These are phyloP conservation scores for Paradisaea rubra DNA, from an alignment of 2,113 vertebrate species.

Conservation along the genomic window DNA sequence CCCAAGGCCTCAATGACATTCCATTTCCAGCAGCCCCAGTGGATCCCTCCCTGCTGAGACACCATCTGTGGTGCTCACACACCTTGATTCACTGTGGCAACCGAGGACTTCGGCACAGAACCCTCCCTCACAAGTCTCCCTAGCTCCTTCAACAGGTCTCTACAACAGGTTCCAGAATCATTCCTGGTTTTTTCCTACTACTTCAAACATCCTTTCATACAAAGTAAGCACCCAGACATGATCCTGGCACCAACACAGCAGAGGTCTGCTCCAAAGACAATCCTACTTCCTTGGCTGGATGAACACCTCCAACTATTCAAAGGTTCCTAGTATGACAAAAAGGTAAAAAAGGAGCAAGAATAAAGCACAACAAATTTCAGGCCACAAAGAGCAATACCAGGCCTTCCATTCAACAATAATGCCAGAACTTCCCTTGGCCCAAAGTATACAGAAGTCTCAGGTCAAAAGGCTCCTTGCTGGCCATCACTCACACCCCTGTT, in stretches of 20 bases:
- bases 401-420: background rate
- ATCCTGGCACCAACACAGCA: background rate
- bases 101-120: rapidly evolving
- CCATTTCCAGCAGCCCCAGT: background rate
- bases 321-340: background rate
- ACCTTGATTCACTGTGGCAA: background rate
- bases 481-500: background rate
- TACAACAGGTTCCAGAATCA: background rate
- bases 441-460: background rate
- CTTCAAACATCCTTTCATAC: background rate
- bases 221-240: background rate
- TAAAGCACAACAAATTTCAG: background rate
- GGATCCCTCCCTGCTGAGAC: background rate
- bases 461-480: background rate
- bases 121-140: background rate
- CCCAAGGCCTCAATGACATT: background rate
- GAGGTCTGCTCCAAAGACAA: background rate
- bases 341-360: background rate
- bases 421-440: background rate
- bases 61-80: rapidly evolving
- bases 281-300: background rate
- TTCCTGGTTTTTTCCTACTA: background rate
- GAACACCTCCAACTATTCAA: background rate
- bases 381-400: background rate
- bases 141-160: background rate